Evolutionary conservation across 2,888 invertebrate genomes (phyloP).

Genomic region (Eupeodes latifasciatus): DNA sequence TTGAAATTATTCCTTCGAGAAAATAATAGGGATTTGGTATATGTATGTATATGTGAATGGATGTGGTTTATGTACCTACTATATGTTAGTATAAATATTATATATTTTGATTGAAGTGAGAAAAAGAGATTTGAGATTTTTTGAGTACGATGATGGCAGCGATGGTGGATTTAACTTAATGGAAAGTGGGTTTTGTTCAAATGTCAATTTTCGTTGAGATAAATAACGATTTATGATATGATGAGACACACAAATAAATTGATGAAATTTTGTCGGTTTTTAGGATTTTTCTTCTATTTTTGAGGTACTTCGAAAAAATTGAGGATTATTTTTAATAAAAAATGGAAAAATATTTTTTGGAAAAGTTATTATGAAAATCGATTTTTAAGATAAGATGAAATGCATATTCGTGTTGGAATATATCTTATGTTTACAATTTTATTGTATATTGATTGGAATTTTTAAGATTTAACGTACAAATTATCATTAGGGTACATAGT

Average conservation of each 20-base stretch:
- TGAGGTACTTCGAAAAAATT: neutral
- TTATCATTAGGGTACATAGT: no score
- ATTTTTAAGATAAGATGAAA: neutral
- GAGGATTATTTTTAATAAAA: neutral
- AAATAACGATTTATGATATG: conserved; percentile 18
- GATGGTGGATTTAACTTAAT: conserved; percentile 45
- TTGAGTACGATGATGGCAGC: neutral
- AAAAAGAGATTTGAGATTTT: conserved; percentile 17
- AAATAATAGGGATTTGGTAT: conserved; percentile 44
- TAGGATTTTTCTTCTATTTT: neutral
- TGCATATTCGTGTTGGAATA: neutral
- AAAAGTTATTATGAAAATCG: neutral
- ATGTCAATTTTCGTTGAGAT: conserved; percentile 46
- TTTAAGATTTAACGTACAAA: no score
- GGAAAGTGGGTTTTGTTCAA: conserved; percentile 47
- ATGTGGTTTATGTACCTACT: neutral
- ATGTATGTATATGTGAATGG: neutral
- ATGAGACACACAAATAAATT: neutral
- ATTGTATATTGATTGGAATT: neutral
- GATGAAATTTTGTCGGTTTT: neutral
- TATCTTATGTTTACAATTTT: no score
- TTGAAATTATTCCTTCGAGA: conserved; percentile 28
- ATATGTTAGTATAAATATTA: neutral
- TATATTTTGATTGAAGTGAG: conserved; percentile 24
- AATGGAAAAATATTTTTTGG: neutral